Conservation (phyloP, 1,140 invertebrate species). For the Drosophila subobscura region DNA sequence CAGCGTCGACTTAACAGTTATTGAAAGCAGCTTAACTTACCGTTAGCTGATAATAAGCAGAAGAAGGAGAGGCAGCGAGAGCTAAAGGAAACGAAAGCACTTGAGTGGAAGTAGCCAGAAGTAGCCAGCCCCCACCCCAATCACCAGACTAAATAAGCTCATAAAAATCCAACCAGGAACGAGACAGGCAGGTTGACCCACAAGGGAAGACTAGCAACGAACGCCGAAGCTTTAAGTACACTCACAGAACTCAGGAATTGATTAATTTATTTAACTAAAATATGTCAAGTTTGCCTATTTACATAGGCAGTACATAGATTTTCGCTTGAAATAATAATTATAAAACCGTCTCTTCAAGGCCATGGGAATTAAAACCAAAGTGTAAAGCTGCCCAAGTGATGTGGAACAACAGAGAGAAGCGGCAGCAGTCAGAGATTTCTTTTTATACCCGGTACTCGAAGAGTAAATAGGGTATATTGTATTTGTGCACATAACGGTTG, state of each 20-base stretch:
- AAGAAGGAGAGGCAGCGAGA: not conserved
- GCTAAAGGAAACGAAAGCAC: constrained; percentile 46
- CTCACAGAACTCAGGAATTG: no score
- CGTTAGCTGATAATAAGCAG: constrained; percentile 28
- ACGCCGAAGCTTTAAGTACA: no score
- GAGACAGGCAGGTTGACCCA: constrained; percentile 1
- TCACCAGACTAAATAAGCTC: constrained; percentile 57
- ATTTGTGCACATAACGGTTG: no score
- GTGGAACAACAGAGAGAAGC: constrained; percentile 41
- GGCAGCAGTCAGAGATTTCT: no score
- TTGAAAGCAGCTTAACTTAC: constrained; percentile 58
- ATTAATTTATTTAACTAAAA: no score
- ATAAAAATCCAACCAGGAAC: constrained; percentile 33
- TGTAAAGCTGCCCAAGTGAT: constrained; percentile 36
- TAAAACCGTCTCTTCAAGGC: no score
- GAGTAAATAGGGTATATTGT: no score
- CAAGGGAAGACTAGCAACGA: not conserved
- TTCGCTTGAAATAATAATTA: no score
- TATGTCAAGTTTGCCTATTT: no score
- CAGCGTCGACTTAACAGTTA: constrained; percentile 48
- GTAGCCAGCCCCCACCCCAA: not conserved
- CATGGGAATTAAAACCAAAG: not conserved
- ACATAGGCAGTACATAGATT: no score
- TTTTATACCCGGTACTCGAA: no score
- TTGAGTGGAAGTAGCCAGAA: constrained; percentile 41